Evolutionary conservation across 2,797 vertebrate species (phyloP).

Genomic region (Capromys pilorides): DNA sequence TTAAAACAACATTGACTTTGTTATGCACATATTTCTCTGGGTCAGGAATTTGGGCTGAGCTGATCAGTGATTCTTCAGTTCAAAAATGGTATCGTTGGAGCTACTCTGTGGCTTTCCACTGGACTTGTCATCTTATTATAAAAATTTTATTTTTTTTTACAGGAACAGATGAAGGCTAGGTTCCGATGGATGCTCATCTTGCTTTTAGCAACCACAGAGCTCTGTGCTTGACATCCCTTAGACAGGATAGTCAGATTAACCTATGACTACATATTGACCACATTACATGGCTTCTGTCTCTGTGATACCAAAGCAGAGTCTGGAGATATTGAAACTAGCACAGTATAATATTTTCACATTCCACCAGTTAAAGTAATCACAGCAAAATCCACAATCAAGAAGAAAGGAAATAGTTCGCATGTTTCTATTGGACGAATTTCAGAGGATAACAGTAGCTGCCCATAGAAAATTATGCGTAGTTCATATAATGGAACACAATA

Average conservation of each 20-base stretch:
- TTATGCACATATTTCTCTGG: not conserved
- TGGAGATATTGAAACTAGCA: not conserved
- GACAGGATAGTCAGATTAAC: not conserved
- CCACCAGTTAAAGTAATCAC: not conserved
- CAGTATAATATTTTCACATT: not conserved
- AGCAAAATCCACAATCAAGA: not conserved
- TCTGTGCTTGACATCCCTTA: no score
- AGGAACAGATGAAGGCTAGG: not conserved
- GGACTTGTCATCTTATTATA: not conserved
- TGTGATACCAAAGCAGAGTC: not conserved
- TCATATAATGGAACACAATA: not conserved
- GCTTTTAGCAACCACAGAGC: not conserved
- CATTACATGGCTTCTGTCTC: not conserved
- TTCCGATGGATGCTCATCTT: not conserved
- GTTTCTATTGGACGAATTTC: not conserved
- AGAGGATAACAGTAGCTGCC: not conserved
- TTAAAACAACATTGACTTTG: slow-evolving; percentile 38
- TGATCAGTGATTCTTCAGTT: not conserved
- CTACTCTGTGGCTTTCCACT: not conserved
- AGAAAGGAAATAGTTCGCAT: not conserved
- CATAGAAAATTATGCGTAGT: not conserved
- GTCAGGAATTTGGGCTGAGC: slow-evolving; percentile 14
- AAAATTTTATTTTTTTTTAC: not conserved
- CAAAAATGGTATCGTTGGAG: not conserved
- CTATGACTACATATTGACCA: not conserved